These are phyloP conservation scores for Potamilus streckersoni DNA, from an alignment of 1,140 invertebrate species.

Conservation along the genomic window DNA sequence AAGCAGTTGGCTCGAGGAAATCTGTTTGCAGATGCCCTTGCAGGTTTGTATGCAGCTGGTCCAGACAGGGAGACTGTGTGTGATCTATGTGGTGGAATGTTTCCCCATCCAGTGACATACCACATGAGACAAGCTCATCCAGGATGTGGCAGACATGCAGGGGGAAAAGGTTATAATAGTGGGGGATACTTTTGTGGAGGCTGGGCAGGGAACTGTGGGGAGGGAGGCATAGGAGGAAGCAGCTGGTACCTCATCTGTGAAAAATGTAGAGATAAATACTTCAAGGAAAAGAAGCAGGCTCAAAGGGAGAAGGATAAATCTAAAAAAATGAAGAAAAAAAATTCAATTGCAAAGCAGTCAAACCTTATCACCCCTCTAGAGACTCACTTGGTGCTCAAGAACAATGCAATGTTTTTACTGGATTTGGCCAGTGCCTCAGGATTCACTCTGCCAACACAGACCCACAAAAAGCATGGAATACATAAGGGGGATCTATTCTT, in stretches of 20 bases:
- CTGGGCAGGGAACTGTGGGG: slow-evolving; percentile 90
- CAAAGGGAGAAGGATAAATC: slow-evolving; percentile 65
- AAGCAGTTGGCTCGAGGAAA: slow-evolving; percentile 58
- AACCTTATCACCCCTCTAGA: slow-evolving; percentile 68
- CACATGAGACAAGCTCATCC: slow-evolving; percentile 92
- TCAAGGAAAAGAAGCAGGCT: slow-evolving; percentile 72
- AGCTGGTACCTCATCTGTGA: slow-evolving; percentile 95
- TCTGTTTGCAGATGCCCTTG: slow-evolving; percentile 45
- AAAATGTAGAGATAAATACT: slow-evolving; percentile 85
- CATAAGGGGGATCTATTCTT: slow-evolving; percentile 72
- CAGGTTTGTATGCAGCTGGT: slow-evolving; percentile 45
- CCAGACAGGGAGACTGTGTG: slow-evolving; percentile 77
- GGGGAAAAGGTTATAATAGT: slow-evolving; percentile 89
- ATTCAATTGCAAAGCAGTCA: slow-evolving; percentile 47
- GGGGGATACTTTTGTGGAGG: slow-evolving; percentile 86
- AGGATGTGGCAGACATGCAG: slow-evolving; percentile 88
- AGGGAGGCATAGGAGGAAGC: slow-evolving; percentile 84
- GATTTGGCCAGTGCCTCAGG: slow-evolving; percentile 83
- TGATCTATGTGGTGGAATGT: slow-evolving; percentile 85
- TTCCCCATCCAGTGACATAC: slow-evolving; percentile 85
- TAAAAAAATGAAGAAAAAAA: slow-evolving; percentile 65
- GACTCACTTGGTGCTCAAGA: slow-evolving; percentile 85
- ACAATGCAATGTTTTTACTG: slow-evolving; percentile 94
- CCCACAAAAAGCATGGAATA: slow-evolving; percentile 66
- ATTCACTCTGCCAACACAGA: slow-evolving; percentile 56